Evolutionary conservation across 2,113 vertebrate species (phyloP), one percentile per base, ranked within the genome.

Genomic region (Calyptommatus sinebrachiatus): DNA sequence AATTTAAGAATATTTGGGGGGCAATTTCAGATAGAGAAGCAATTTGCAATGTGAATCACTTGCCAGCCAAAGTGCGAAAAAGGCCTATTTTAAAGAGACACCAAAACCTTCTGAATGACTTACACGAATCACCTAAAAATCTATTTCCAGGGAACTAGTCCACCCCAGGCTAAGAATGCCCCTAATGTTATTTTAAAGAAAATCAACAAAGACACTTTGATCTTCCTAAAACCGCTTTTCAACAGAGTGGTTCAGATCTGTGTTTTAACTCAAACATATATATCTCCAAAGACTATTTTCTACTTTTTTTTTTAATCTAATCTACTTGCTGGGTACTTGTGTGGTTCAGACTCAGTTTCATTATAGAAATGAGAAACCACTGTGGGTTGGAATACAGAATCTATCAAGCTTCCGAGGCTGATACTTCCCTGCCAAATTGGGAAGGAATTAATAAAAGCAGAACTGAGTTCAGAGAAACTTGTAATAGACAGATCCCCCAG

Each of bases 141-240:
- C 79, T 61, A 63, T 70, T 71, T 81, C 80, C 76, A 72, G 48
- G 50, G 81, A 87, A 82, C 84, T 76, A 82, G 1, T 0, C 71
- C 80, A 82, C 76, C 66, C 81, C 77, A 73, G 80, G 82, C 50
- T 67, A 76, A 78, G 83, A 83, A 65, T 67, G 24, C 71, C 66
- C 60, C 66, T 5, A 41, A 69, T 50, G 45, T 84, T 16, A 57
- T 57, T 90, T 88, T 87, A 71, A 83, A 83, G 82, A 78, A 31
- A 65, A 45, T 82, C 73, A 77, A 62, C 68, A 85, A 81, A 85
- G 69, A 65, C 82, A 79, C 61, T 71, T 63, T 72, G 76, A 46
- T 29, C 28, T 71, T 74, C 31, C 68, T 45, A 61, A 85, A 85
- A 80, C 79, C 80, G 20, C 35, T 72, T 85, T 85, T 82, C 72